These are phyloP conservation scores for Onychorhynchus coronatus DNA, from an alignment of 2,113 vertebrate species.

Conservation along the genomic window DNA sequence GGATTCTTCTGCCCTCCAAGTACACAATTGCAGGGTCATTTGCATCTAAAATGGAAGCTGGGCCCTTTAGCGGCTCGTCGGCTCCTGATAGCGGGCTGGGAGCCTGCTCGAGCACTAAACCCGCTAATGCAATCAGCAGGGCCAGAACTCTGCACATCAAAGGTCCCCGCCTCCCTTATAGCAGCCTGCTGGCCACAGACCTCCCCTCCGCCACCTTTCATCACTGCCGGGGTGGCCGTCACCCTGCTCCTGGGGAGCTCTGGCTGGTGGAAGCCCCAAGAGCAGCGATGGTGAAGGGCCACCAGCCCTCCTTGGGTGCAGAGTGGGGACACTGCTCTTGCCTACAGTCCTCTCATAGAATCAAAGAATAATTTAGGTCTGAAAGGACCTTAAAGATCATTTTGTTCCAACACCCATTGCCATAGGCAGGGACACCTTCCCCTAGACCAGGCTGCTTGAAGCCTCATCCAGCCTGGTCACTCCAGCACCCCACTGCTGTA, in stretches of 20 bases:
- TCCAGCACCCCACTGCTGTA: background rate
- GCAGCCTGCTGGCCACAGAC: background rate
- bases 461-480: background rate
- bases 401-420: background rate
- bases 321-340: background rate
- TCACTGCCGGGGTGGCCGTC: background rate
- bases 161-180: background rate
- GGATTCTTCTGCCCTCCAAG: slow-evolving; percentile 3
- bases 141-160: slow-evolving; percentile 41
- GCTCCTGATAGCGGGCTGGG: slow-evolving; percentile 11
- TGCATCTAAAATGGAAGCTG: slow-evolving; percentile 43
- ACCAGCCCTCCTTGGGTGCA: background rate
- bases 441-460: background rate
- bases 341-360: background rate
- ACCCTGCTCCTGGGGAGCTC: background rate
- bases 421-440: background rate
- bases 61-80: slow-evolving; percentile 28
- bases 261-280: background rate
- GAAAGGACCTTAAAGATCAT: background rate
- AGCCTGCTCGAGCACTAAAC: slow-evolving; percentile 30
- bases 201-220: background rate
- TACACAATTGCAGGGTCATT: slow-evolving; percentile 55
- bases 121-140: slow-evolving; percentile 43
- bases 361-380: background rate
- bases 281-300: background rate